phyloP scores from a whole-genome alignment of 2,113 vertebrate genomes.

The Struthio camelus region DNA sequence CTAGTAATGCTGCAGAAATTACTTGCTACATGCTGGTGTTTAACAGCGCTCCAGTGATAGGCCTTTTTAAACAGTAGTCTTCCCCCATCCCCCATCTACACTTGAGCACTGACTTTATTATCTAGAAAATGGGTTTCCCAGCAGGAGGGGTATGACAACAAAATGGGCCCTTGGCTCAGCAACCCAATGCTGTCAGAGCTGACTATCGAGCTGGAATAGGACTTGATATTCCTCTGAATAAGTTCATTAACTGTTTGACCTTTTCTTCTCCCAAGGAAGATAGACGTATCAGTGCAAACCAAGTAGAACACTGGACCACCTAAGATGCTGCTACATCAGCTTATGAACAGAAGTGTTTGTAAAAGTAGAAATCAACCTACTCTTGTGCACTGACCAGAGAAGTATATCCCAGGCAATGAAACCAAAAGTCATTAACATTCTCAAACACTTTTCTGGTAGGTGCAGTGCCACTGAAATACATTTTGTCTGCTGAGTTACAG shows the following conservation, averaged over 20 bases:
- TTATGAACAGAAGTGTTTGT: background rate
- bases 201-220: constrained; percentile 76
- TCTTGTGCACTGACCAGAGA: background rate
- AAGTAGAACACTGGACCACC: constrained; percentile 81
- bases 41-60: background rate
- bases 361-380: background rate
- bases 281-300: constrained; percentile 68
- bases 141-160: constrained; percentile 63
- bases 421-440: constrained; percentile 71
- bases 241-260: constrained; percentile 84
- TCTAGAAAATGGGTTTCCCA: constrained; percentile 75
- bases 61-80: background rate
- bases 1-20: background rate
- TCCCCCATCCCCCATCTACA: constrained; percentile 47
- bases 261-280: constrained; percentile 54
- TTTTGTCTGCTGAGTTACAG: background rate
- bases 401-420: background rate
- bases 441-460: constrained; percentile 26
- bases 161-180: constrained; percentile 66
- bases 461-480: constrained; percentile 15
- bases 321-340: constrained; percentile 32
- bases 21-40: constrained; percentile 56
- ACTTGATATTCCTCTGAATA: constrained; percentile 79
- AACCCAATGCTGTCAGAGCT: constrained; percentile 43
- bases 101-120: constrained; percentile 74